Evolutionary conservation across 1,140 invertebrate species (phyloP), one percentile per base, ranked within the genome.

Genomic region (Idris sp.): DNA sequence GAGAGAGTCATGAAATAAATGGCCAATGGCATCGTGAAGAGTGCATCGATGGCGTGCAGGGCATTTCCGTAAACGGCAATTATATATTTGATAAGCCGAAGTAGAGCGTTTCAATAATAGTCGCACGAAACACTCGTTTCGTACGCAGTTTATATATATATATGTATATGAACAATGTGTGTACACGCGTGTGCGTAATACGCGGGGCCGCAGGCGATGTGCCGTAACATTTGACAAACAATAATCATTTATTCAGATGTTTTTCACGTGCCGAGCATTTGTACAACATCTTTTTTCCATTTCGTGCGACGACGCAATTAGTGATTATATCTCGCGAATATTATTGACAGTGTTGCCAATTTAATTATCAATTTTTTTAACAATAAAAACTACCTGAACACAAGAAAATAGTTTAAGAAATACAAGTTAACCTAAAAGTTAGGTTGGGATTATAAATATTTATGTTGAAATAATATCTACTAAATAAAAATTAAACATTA

Each of bases 231-330:
- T 76, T 51, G 74, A 67, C 74, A 72, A 76, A 76, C 67, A 76
- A 68, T 62, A 58, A 76, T 76, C 74, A 76, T 76, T 76, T 76
- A 76, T 76, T 76, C 74, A 76, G 59, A 71, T 76, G 74, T 76
- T 76, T 76, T 76, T 71, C 65, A 58, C 67, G 41, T 44, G 33
- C 44, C 35, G 40, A 18, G 5, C 44, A 36, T 56, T 49, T 53
- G 11, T 38, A 48, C n/a, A 25, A 38, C 15, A 11, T 44, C 40
- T 48, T 53, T 58, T 61, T 62, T 43, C 59, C 41, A 15, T 58
- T 67, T 41, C 67, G 49, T 61, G 67, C 48, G 13, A 25, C 19
- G 15, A 22, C 25, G 54, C 54, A 69, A 69, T 69, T 59, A 53
- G 46, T 51, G 54, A 69, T 69, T 31, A 15, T 30, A 59, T 61